Conservation (phyloP, 2,888 invertebrate species). For the Scrobipalpa atriplicella region DNA sequence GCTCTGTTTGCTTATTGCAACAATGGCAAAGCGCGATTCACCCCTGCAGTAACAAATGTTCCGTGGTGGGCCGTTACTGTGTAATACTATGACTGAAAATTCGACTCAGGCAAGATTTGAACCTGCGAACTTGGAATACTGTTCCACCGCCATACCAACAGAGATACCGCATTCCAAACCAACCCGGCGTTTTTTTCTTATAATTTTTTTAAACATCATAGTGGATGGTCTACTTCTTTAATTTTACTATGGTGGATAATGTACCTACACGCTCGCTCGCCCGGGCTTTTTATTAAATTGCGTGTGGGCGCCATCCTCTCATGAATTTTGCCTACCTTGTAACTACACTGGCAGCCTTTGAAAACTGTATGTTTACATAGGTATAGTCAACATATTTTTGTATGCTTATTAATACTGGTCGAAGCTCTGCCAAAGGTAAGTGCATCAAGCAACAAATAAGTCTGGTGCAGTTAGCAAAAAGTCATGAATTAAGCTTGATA, state of each 20-base stretch:
- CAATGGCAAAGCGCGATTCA: too few species aligned
- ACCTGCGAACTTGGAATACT: too few species aligned
- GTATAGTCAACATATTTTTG: background rate
- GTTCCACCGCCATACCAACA: too few species aligned
- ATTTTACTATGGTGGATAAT: background rate
- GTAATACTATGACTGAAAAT: too few species aligned
- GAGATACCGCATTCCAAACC: too few species aligned
- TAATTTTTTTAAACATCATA: too few species aligned
- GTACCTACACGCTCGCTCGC: slow-evolving; percentile 34
- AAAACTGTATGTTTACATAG: slow-evolving; percentile 29
- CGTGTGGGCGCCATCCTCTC: slow-evolving; percentile 40
- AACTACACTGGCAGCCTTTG: slow-evolving; percentile 19
- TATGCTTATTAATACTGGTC: background rate
- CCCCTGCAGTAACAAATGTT: too few species aligned
- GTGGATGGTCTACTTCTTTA: too few species aligned
- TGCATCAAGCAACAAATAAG: background rate
- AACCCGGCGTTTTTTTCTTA: too few species aligned
- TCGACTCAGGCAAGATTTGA: too few species aligned
- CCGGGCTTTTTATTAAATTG: slow-evolving; percentile 65
- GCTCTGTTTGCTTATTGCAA: too few species aligned
- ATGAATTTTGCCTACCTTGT: slow-evolving; percentile 40
- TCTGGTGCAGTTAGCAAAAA: background rate
- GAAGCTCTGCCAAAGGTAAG: background rate
- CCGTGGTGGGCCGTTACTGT: too few species aligned
- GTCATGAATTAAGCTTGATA: background rate